Evolutionary conservation across 2,888 invertebrate genomes (phyloP).

Genomic region (Acleris sparsana): DNA sequence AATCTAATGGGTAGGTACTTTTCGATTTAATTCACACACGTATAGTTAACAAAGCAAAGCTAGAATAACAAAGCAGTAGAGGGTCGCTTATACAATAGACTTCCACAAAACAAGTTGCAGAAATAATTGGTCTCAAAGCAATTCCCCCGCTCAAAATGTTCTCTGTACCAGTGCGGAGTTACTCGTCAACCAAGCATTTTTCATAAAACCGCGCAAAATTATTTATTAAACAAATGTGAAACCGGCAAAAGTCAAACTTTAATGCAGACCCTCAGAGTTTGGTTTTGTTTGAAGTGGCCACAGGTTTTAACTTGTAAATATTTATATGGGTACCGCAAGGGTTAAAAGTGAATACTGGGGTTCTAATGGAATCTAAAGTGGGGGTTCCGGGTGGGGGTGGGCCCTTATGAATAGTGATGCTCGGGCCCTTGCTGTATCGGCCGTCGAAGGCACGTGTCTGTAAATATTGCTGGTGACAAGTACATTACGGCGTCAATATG

Average conservation of each 20-base stretch:
- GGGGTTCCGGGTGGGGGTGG: conserved; percentile 42
- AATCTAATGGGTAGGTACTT: too few species aligned
- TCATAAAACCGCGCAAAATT: conserved; percentile 25
- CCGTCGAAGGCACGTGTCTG: conserved; percentile 16
- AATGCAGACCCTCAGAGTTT: conserved; percentile 49
- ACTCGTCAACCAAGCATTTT: conserved; percentile 33
- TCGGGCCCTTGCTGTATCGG: conserved; percentile 24
- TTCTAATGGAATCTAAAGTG: conserved; percentile 61
- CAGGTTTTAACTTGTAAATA: conserved; percentile 56
- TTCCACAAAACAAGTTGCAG: background rate
- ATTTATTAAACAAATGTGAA: conserved; percentile 28
- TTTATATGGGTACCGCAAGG: conserved; percentile 59
- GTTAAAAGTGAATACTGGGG: conserved; percentile 55
- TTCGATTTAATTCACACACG: too few species aligned
- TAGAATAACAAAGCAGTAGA: too few species aligned
- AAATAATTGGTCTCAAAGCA: conserved; percentile 16
- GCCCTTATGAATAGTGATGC: conserved; percentile 60
- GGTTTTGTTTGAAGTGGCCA: conserved; percentile 52
- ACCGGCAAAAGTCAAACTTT: conserved; percentile 44
- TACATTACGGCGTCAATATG: conserved; percentile 5
- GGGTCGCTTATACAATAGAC: too few species aligned
- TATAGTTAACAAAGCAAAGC: too few species aligned
- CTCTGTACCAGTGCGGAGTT: conserved; percentile 26
- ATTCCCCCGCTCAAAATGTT: conserved; percentile 20
- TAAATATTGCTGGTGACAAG: conserved; percentile 16